phyloP scores from a whole-genome alignment of 2,113 vertebrate genomes.

The Aphelocoma coerulescens region DNA sequence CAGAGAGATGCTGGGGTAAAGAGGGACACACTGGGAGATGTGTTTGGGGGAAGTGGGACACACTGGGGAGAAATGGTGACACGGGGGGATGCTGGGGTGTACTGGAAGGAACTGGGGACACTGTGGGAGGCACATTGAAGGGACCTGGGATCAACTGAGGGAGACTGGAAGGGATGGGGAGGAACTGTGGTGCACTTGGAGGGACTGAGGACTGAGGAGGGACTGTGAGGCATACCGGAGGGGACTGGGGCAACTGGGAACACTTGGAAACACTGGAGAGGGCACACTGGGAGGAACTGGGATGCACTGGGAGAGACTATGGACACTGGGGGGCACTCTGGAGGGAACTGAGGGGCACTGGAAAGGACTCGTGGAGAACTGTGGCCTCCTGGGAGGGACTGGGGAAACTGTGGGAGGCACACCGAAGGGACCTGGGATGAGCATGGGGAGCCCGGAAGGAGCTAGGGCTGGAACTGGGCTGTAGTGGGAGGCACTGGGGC shows the following conservation, averaged over 20 bases:
- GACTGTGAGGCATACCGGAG: no score
- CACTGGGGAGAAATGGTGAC: background rate
- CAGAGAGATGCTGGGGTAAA: background rate
- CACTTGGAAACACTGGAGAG: no score
- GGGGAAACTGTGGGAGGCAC: background rate
- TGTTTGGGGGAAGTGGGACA: background rate
- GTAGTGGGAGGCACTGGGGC: background rate
- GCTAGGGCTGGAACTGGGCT: background rate
- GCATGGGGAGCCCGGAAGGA: background rate
- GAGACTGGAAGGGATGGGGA: no score
- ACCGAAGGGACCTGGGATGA: background rate
- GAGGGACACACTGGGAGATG: no score
- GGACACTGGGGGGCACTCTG: no score
- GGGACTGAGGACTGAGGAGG: no score
- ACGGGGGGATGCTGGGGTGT: background rate
- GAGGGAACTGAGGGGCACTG: background rate
- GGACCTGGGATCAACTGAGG: no score
- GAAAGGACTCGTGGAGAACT: background rate
- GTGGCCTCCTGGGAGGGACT: background rate
- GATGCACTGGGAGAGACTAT: background rate
- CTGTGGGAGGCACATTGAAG: background rate
- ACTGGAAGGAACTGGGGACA: background rate
- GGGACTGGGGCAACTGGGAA: background rate
- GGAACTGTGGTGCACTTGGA: background rate
- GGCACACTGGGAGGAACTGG: background rate